A percentile compares a stretch with the other conserved stretches of the same genome.
These are phyloP conservation scores for Leucophenga montana DNA, from an alignment of 2,888 invertebrate genomes.

Conservation along the genomic window DNA sequence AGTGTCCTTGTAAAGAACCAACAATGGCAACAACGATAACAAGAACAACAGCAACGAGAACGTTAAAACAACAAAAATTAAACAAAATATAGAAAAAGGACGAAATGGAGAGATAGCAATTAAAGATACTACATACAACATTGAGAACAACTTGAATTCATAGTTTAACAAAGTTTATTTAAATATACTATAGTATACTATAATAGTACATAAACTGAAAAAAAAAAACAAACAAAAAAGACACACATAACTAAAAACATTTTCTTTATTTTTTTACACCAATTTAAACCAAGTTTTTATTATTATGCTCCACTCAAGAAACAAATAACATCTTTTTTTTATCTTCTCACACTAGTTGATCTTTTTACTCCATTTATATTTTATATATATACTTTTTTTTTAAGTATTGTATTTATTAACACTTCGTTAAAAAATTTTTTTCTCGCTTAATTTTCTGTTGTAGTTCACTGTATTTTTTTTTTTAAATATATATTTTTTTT, in stretches of 20 bases:
- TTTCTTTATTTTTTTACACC: not conserved
- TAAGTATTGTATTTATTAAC: not conserved
- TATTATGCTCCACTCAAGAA: no score
- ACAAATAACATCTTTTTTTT: no score
- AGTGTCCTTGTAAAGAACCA: slow-evolving; percentile 46
- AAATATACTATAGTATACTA: slow-evolving; percentile 29
- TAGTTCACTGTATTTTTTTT: not conserved
- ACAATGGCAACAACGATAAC: slow-evolving; percentile 32
- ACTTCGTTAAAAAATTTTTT: not conserved
- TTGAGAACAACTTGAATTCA: no score
- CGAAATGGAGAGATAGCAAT: not conserved
- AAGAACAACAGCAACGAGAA: slow-evolving; percentile 4
- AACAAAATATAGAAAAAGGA: slow-evolving; percentile 29
- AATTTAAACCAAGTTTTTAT: not conserved
- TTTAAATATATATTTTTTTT: no score
- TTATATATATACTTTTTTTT: not conserved
- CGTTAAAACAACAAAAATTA: slow-evolving; percentile 14
- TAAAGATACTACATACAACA: no score
- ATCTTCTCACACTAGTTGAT: not conserved
- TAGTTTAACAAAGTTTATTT: slow-evolving; percentile 21
- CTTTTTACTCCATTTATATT: not conserved
- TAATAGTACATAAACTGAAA: not conserved
- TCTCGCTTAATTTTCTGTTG: not conserved
- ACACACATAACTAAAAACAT: not conserved
- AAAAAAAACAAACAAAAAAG: not conserved